Percentiles rank a stretch among this genome's conserved stretches.
phyloP scores from a whole-genome alignment of 2,888 invertebrate genomes.

The Drosophila prolongata region DNA sequence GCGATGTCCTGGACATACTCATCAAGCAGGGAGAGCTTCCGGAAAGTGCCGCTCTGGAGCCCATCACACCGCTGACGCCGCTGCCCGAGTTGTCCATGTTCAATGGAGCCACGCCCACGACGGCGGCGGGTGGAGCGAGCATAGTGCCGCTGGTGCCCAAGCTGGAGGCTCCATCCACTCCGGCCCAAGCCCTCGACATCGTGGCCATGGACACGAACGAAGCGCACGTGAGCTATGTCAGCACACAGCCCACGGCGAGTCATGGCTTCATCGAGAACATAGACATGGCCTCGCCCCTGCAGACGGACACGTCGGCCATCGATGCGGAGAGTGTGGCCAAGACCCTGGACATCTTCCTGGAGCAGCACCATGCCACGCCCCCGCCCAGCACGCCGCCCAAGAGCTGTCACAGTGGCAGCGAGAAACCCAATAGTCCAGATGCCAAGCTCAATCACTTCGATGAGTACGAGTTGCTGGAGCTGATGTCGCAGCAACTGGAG shows the following conservation, averaged over 20 bases:
- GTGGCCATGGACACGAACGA: constrained; percentile 74
- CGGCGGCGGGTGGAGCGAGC: constrained; percentile 57
- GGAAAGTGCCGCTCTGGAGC: constrained; percentile 87
- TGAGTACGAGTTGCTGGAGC: constrained; percentile 83
- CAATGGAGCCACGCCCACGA: constrained; percentile 53
- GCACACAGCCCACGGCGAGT: not conserved
- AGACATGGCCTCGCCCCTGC: constrained; percentile 82
- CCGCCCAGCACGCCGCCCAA: constrained; percentile 65
- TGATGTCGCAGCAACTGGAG: constrained; percentile 85
- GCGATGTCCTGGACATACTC: constrained; percentile 95
- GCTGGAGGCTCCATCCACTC: constrained; percentile 65
- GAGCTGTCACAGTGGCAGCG: constrained; percentile 50
- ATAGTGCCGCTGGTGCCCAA: constrained; percentile 71
- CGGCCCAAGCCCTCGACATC: constrained; percentile 46
- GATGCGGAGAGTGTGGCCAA: constrained; percentile 82
- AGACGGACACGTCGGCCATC: constrained; percentile 71
- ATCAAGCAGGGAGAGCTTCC: constrained; percentile 97
- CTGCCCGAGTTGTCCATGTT: constrained; percentile 63
- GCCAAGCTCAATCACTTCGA: constrained; percentile 83
- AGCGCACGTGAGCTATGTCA: constrained; percentile 45
- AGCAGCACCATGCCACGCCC: constrained; percentile 77
- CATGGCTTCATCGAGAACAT: constrained; percentile 80
- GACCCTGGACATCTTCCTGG: constrained; percentile 83
- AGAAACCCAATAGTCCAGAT: constrained; percentile 68
- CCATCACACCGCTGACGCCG: constrained; percentile 85